phyloP scores from a whole-genome alignment of 2,113 vertebrate genomes.

The Urocitellus parryii region DNA sequence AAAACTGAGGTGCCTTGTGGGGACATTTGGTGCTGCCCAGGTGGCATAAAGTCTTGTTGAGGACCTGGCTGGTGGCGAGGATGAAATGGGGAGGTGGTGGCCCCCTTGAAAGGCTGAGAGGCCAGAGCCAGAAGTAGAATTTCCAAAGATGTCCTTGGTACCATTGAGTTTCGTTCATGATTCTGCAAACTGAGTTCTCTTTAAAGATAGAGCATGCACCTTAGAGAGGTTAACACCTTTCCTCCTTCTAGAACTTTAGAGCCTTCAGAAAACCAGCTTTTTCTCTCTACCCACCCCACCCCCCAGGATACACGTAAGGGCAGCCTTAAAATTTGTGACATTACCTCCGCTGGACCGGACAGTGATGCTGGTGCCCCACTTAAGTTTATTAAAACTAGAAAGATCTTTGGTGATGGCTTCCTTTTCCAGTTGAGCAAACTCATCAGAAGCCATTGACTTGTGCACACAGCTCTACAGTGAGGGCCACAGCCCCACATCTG shows the following conservation, averaged over 20 bases:
- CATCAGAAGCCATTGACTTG: neutral
- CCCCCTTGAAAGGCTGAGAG: neutral
- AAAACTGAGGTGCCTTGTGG: neutral
- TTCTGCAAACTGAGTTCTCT: slow-evolving; percentile 26
- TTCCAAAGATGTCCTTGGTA: neutral
- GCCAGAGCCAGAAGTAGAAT: neutral
- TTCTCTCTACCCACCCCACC: neutral
- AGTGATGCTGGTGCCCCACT: neutral
- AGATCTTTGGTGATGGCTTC: neutral
- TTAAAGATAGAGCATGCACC: slow-evolving; percentile 9
- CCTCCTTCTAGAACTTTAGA: neutral
- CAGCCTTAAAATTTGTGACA: neutral
- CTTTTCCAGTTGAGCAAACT: slow-evolving; percentile 21
- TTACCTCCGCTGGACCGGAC: neutral
- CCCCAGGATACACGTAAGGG: neutral
- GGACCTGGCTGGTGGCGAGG: neutral
- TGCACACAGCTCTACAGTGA: neutral
- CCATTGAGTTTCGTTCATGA: slow-evolving; percentile 10
- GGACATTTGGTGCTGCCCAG: neutral
- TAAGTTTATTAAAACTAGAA: slow-evolving; percentile 24
- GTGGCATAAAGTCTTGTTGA: neutral
- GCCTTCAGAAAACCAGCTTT: neutral
- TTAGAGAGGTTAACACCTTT: neutral
- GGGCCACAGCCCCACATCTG: neutral
- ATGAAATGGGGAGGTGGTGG: neutral